Percentiles rank a stretch among this genome's conserved stretches.
Conservation (phyloP, 2,797 vertebrate genomes). For the Epinephelus awoara region DNA sequence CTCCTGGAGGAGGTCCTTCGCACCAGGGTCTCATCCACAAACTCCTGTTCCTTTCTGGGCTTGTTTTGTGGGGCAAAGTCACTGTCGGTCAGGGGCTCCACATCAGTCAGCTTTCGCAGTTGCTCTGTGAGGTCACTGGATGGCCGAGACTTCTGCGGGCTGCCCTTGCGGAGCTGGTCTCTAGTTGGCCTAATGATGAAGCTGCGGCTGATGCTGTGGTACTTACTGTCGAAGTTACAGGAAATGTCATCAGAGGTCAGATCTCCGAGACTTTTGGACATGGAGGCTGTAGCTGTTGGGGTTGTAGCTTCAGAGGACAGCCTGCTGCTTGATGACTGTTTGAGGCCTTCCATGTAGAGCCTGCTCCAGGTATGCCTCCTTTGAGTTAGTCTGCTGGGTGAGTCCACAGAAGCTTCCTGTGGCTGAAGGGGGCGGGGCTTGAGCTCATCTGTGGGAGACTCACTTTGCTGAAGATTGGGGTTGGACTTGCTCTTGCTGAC, state of each 20-base stretch:
- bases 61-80: constrained; percentile 72
- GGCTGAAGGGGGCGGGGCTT: constrained; percentile 80
- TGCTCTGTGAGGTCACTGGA: constrained; percentile 88
- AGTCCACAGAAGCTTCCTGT: constrained; percentile 59
- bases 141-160: constrained; percentile 26
- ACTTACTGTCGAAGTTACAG: constrained; percentile 90
- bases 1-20: constrained; percentile 92
- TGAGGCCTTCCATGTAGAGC: constrained; percentile 91
- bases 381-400: constrained; percentile 74
- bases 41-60: constrained; percentile 47
- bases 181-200: constrained; percentile 83
- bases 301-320: constrained; percentile 35
- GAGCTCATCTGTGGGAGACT: constrained; percentile 72
- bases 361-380: constrained; percentile 91
- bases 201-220: constrained; percentile 90
- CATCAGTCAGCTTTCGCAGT: constrained; percentile 89
- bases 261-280: constrained; percentile 97
- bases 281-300: constrained; percentile 71
- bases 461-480: constrained; percentile 87
- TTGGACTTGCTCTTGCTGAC: constrained; percentile 94
- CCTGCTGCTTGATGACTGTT: constrained; percentile 80
- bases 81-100: constrained; percentile 82
- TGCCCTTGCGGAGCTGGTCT: constrained; percentile 70
- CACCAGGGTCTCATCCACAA: constrained; percentile 80
- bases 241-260: constrained; percentile 94